Evolutionary conservation across 2,888 invertebrate species (phyloP), one percentile per base, ranked within the genome.

Genomic region (Phasia obesa): DNA sequence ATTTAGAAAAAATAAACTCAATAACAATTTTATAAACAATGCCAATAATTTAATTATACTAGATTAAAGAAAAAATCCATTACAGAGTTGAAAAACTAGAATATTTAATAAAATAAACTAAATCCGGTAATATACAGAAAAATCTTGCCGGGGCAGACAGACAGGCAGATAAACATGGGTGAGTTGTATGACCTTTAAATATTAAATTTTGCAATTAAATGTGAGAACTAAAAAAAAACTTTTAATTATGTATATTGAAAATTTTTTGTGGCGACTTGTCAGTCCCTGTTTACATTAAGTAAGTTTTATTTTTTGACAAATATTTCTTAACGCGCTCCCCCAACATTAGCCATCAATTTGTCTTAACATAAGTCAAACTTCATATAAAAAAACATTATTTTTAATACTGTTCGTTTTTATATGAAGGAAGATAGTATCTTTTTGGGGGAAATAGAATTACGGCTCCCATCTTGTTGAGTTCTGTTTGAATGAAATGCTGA

Each of bases 151-250:
- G 6, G 15, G 19, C 9, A 11, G 47, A n/a, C 13, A 25, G 35
- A 35, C 19, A 75, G 44, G 2, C 11, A 21, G 7, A 67, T 47
- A 21, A 11, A 62, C 9, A 4, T 15, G 1, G 6, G 15, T 42
- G 3, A 2, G 47, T 59, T 27, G n/a, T 17, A 59, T 59, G 47
- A 59, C 59, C 47, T 59, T 59, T 71, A 35, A 49, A 57, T 35
- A 11, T 49, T 35, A 17, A 35, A 35, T 49, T 35, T 38, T 6
- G 23, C 19, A 21, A 57, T 9, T 35, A 35, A 59, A n/a, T 42
- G 17, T 31, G 3, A 11, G n/a, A n/a, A 42, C 42, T 0, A 11
- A 0, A 49, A 21, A 13, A 21, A 49, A 13, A 21, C 7, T 21
- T 6, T 49, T 49, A 5, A 49, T 49, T 11, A 9, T 2, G 2